A percentile compares a stretch with the other conserved stretches of the same genome.
Conservation (phyloP, 2,113 vertebrate genomes). For the Agapornis roseicollis region DNA sequence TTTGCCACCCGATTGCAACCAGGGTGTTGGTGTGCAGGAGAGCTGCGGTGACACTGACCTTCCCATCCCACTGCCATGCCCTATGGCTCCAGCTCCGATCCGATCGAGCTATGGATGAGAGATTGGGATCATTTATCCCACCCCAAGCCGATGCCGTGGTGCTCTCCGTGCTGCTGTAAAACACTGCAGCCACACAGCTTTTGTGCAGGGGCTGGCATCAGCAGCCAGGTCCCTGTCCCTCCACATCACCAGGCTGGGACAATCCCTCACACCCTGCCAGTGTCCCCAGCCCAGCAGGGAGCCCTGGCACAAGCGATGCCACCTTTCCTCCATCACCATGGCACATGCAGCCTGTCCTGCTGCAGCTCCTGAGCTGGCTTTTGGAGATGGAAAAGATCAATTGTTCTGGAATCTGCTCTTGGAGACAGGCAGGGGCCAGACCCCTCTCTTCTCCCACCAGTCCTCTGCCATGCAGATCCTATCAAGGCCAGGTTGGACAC, state of each 20-base stretch:
- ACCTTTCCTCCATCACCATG: not conserved
- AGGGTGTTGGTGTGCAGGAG: rapidly evolving
- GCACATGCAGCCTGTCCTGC: not conserved
- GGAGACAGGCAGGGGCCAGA: not conserved
- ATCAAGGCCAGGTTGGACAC: not conserved
- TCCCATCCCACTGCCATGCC: rapidly evolving
- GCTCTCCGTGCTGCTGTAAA: not conserved
- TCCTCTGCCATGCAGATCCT: not conserved
- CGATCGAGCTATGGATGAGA: rapidly evolving
- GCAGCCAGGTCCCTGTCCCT: not conserved
- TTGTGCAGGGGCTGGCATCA: rapidly evolving
- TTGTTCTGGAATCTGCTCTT: rapidly evolving
- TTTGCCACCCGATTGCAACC: not conserved
- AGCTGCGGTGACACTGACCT: not conserved
- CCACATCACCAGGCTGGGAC: not conserved
- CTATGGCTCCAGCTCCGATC: rapidly evolving
- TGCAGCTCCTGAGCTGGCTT: not conserved
- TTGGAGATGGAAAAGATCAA: no score
- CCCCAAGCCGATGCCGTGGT: rapidly evolving
- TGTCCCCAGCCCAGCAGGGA: not conserved
- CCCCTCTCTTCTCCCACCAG: not conserved
- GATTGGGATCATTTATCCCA: rapidly evolving
- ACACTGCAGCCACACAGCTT: rapidly evolving
- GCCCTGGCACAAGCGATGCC: not conserved
- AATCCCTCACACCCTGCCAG: not conserved